Percentiles rank a stretch among this genome's conserved stretches.
Conservation (phyloP, 1,140 invertebrate species). For the Theocolax elegans region DNA sequence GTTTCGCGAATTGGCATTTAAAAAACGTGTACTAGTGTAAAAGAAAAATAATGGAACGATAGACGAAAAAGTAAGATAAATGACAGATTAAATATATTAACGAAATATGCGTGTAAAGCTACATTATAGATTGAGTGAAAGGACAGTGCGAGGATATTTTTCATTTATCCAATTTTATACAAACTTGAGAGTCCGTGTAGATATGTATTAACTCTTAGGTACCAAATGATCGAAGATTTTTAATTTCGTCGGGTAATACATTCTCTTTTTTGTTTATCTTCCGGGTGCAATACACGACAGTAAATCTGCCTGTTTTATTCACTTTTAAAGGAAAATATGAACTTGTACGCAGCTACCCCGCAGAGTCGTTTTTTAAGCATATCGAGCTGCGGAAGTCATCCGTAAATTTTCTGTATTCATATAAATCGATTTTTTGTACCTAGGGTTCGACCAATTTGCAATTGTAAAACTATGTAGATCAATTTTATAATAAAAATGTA, state of each 20-base stretch:
- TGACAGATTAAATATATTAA: constrained; percentile 27
- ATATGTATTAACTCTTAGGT: constrained; percentile 29
- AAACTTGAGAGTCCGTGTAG: constrained; percentile 27
- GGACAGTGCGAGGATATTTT: constrained; percentile 22
- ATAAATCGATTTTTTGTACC: not conserved
- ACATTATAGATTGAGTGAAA: constrained; percentile 3
- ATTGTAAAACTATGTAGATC: not conserved
- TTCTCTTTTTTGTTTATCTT: constrained; percentile 37
- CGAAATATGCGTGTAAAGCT: constrained; percentile 26
- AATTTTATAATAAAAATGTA: too few relatives aligned
- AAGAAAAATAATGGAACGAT: not conserved
- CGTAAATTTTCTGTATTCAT: not conserved
- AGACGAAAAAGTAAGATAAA: not conserved
- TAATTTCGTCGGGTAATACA: constrained; percentile 15
- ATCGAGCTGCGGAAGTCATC: constrained; percentile 29
- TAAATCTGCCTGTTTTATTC: constrained; percentile 5
- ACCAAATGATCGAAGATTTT: constrained; percentile 28
- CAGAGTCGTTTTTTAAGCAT: constrained; percentile 3
- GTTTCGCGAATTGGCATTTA: constrained; percentile 11
- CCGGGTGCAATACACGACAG: constrained; percentile 30
- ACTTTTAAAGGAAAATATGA: not conserved
- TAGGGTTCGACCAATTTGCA: too few relatives aligned
- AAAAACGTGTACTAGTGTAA: constrained; percentile 13
- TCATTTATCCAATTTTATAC: constrained; percentile 36
- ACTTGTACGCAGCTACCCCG: not conserved